Base-by-base conservation (phyloP, 2,888 invertebrate genomes). In the Ferdinandea cuprea region DNA sequence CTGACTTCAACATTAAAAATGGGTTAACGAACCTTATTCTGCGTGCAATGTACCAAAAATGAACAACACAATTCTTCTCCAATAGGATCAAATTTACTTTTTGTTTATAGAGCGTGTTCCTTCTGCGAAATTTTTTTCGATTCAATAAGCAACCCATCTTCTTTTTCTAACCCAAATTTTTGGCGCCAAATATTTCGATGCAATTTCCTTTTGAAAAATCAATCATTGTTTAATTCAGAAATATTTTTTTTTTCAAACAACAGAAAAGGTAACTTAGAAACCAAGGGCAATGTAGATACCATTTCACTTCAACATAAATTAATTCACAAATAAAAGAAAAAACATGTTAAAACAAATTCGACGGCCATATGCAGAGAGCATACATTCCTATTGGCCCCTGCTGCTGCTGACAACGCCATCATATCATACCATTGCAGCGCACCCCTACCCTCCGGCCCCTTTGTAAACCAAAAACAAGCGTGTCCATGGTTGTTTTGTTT, bases 401-500 rank as follows among this genome's bases (percentile, higher is more conserved):
- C 15, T 8, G 21, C 15, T 8, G 15, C 52, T 56, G 59, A 48
- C 65, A 63, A 58, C 35, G 61, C 65, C 35, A 32, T 52, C 30
- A 9, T 11, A n/a, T n/a, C n/a, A n/a, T n/a, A n/a, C 21, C 78
- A 30, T 35, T 50, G 35, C 42, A 21, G 50, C 21, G 19, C 28
- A 52, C 35, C 46, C 42, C 50, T 40, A 46, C 69, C 59, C 40
- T 28, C 48, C 46, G n/a, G n/a, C 58, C 54, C 58, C 28, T 11
- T 21, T 1, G 15, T 50, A 8, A 13, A 32, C 46, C 15, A 13
- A 74, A 52, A 17, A 52, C 32, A 48, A 61, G 52, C 48, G 69
- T 54, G 74, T 65, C 77, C 56, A 65, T 83, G 40, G 63, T 68
- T 68, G 72, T 83, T 77, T 81, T 81, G 81, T 81, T 81, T 85